Evolutionary conservation across 2,888 invertebrate species (phyloP).

Genomic region (Euplagia quadripunctaria): DNA sequence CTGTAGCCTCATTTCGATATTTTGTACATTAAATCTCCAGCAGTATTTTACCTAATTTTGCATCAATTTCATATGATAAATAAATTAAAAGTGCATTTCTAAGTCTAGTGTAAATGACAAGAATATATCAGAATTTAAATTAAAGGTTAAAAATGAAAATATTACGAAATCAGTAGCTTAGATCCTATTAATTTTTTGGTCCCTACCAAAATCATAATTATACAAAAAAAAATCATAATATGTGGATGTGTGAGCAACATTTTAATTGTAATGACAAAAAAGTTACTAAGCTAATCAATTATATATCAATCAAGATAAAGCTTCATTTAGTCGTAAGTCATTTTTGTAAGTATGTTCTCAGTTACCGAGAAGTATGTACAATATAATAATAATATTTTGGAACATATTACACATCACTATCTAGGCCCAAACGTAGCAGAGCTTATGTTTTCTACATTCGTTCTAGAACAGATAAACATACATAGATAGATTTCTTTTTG

Average conservation of each 20-base stretch:
- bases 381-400: not conserved
- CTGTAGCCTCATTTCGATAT: not conserved
- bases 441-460: no score
- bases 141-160: no score
- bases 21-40: not conserved
- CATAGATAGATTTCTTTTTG: no score
- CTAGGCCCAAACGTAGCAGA: no score
- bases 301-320: no score
- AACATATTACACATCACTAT: no score
- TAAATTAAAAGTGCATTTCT: not conserved
- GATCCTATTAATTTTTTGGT: not conserved
- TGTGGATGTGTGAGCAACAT: no score
- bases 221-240: no score
- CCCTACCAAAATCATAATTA: not conserved
- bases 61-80: no score
- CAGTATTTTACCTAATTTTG: not conserved
- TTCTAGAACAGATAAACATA: no score
- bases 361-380: not conserved
- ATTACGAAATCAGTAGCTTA: not conserved
- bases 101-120: not conserved
- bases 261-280: no score
- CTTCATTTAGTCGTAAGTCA: no score
- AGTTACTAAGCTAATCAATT: not conserved
- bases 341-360: not conserved
- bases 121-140: not conserved